Percentiles rank a stretch among this genome's conserved stretches.
These are phyloP conservation scores for Aselliscus stoliczkanus DNA, from an alignment of 2,797 vertebrate genomes.

Conservation along the genomic window DNA sequence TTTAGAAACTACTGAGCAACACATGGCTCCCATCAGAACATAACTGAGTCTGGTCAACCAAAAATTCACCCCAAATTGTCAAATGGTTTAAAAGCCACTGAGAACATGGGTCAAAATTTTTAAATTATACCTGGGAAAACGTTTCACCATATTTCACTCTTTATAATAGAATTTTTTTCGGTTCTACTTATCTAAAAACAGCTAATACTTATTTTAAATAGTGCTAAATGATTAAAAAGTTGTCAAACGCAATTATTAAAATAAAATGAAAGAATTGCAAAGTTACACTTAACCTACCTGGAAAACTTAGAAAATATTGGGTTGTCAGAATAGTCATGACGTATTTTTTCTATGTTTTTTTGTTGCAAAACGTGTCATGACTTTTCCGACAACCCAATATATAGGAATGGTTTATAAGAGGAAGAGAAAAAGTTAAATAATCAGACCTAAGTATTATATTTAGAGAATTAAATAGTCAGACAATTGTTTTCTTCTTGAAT, in stretches of 20 bases:
- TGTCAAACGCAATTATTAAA: constrained; percentile 8
- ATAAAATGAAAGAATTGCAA: not conserved
- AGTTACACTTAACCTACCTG: not conserved
- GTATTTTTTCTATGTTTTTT: too few relatives aligned
- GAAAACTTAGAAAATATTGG: constrained; percentile 5
- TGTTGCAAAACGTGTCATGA: too few relatives aligned
- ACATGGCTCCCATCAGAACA: not conserved
- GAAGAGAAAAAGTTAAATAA: not conserved
- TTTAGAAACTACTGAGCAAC: constrained; percentile 10
- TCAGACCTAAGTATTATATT: not conserved
- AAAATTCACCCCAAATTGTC: constrained; percentile 12
- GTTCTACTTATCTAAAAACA: constrained; percentile 13
- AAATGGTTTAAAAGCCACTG: not conserved
- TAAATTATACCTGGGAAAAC: constrained; percentile 7
- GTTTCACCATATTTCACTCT: not conserved
- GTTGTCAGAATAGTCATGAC: too few relatives aligned
- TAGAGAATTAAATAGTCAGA: not conserved
- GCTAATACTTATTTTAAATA: not conserved
- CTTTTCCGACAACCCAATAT: too few relatives aligned
- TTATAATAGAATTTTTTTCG: constrained; percentile 13
- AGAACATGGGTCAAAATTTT: not conserved
- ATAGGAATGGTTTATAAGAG: not conserved
- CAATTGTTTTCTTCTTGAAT: constrained; percentile 44
- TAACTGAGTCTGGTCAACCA: not conserved
- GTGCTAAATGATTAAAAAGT: not conserved